Evolutionary conservation across 53 echinoderm and acorn worm genomes (phyloP).

Genomic region (Holothuria scabra): DNA sequence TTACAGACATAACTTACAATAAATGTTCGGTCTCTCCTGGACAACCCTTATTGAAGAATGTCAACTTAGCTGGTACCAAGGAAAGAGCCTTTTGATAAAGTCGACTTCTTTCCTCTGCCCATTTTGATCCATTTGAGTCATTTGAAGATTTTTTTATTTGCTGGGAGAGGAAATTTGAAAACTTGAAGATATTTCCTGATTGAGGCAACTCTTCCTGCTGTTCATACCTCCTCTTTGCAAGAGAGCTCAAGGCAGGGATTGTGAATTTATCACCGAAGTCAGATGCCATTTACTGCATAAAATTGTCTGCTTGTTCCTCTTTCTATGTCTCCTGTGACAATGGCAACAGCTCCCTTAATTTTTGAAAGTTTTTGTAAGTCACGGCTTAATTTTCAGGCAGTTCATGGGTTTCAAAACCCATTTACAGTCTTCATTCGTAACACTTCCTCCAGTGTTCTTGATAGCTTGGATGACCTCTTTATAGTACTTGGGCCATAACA

Average conservation of each 20-base stretch:
- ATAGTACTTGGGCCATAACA: too few relatives aligned
- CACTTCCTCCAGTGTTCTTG: too few relatives aligned
- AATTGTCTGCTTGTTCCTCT: constrained; percentile 4
- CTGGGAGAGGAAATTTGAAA: background rate
- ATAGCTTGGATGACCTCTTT: too few relatives aligned
- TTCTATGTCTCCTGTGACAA: background rate
- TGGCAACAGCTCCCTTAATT: constrained; percentile 6
- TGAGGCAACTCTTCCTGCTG: constrained; percentile 1
- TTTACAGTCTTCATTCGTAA: background rate
- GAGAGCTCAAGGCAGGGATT: constrained; percentile 17
- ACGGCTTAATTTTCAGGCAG: constrained; percentile 26
- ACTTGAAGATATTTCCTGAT: background rate
- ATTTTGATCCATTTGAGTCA: background rate
- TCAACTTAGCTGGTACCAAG: background rate
- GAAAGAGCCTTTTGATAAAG: background rate
- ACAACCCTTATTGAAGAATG: background rate
- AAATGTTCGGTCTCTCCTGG: too few relatives aligned
- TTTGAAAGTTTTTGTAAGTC: constrained; percentile 27
- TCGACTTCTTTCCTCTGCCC: background rate
- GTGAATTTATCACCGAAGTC: constrained; percentile 12
- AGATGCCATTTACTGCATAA: background rate
- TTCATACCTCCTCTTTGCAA: background rate
- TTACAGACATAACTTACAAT: too few relatives aligned
- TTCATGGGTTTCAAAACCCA: constrained; percentile 14
- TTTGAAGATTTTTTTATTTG: background rate